Base-by-base conservation (phyloP, 2,888 invertebrate species). In the Apoda limacodes region DNA sequence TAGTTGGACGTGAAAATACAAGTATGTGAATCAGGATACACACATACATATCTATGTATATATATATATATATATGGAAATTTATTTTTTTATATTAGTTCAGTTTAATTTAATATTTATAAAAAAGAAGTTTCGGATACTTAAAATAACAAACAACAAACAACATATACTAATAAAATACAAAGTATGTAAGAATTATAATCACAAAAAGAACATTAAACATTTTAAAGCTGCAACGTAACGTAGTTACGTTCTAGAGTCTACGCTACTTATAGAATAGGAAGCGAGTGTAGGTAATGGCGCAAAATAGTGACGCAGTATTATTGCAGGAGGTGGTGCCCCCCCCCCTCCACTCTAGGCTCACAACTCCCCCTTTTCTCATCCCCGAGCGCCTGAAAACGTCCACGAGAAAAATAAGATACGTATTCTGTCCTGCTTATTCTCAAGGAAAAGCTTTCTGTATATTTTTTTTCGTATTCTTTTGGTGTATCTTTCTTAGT, bases 241-340 rank as follows among this genome's bases (percentile, higher is more conserved):
- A n/a, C n/a, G n/a, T n/a, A 39, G 55, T 61, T 65, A 71, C 71
- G 55, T 70, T 47, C 64, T 74, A 68, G 42, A 51, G 53, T 42
- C 52, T 50, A 50, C 57, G 67, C 72, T 78, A 72, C 80, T 78
- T 76, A 76, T 78, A 76, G 76, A 76, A 78, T 75, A 72, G 74
- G 76, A 76, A 78, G 78, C 75, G 68, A 80, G 80, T 80, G 78
- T 80, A 78, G 78, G 80, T 80, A 80, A 80, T 81, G 81, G 81
- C 78, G 81, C 80, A 82, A 82, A 82, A 82, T 82, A 82, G 81
- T 81, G 82, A 81, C 80, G 82, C 82, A 81, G 81, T 82, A 82
- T 82, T 81, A 81, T 81, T 80, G 78, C 81, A 78, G 68, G 66
- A 70, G 71, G 75, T 53, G 63, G 62, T 52, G 63, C 60, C 41